Base-by-base conservation (phyloP, 2,888 invertebrate species). In the Phyllotreta striolata region DNA sequence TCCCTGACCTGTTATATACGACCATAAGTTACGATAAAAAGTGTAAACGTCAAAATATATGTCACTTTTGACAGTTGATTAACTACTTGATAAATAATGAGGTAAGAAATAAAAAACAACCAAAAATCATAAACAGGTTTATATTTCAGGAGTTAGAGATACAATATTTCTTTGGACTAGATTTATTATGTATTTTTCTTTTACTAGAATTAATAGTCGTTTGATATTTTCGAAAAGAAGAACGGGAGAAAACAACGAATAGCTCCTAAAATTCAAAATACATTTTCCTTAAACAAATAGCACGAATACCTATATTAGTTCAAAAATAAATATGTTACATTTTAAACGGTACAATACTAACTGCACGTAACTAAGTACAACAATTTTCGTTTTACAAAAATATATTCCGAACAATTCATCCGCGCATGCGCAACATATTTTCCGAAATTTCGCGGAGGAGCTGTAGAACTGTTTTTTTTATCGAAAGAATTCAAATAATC, bases 141-240 rank as follows among this genome's bases (percentile, higher is more conserved):
- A 62, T 64, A 66, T 66, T 66, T 62, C 55, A 62, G 62, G 64
- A 63, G 62, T 66, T 66, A 68, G 64, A 68, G 72, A 69, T 67
- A 68, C 70, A 72, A 66, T 71, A 55, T 70, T 66, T 70, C 71
- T 72, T 72, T 71, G 71, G 72, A 72, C 72, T 72, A 72, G 72
- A 72, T 72, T 71, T 69, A 66, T 63, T 64, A 46, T 54, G 56
- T 63, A 63, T 63, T 47, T 63, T 46, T 66, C 59, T 62, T 51
- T 51, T 61, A 63, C 60, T 63, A 62, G 14, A 51, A 60, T 47
- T 55, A 64, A 55, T 55, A 24, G 24, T 24, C 24, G 24, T 24
- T 24, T 24, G 41, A 58, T 52, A 55, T 60, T 40, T n/a, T 51
- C 47, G 51, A 54, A 52, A 63, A 64, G 51, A 6, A 38, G 10